These are phyloP conservation scores for Melopsittacus undulatus DNA, from an alignment of 2,797 vertebrate species.

Conservation along the genomic window DNA sequence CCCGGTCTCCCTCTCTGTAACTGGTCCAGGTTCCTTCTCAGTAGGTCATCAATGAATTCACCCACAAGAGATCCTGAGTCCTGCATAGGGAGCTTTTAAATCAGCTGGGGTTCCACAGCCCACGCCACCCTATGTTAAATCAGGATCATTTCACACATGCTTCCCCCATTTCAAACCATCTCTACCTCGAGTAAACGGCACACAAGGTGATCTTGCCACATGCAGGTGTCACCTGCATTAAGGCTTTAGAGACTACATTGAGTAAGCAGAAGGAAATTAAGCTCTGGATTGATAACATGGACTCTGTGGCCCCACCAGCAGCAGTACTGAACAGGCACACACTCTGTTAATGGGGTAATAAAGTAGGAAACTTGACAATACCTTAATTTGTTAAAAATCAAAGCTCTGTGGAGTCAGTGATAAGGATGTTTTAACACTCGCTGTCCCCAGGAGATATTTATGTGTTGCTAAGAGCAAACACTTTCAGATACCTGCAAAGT, in stretches of 20 bases:
- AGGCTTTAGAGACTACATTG: not conserved
- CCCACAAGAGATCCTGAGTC: not conserved
- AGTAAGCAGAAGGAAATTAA: not conserved
- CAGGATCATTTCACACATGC: rapidly evolving
- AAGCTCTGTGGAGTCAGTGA: not conserved
- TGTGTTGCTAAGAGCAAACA: not conserved
- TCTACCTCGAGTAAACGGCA: rapidly evolving
- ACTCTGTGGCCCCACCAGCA: not conserved
- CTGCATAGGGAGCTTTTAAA: no score
- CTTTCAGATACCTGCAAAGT: not conserved
- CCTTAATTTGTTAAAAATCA: not conserved
- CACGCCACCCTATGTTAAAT: not conserved
- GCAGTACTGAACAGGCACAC: not conserved
- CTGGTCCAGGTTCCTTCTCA: not conserved
- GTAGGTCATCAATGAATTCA: not conserved
- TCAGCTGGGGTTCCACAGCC: not conserved
- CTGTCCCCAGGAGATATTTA: not conserved
- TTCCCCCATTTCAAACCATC: not conserved
- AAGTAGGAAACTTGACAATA: not conserved
- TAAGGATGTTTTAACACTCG: not conserved
- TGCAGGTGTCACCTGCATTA: not conserved
- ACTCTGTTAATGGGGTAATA: rapidly evolving
- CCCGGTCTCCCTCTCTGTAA: not conserved
- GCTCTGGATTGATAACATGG: not conserved
- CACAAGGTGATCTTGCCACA: rapidly evolving